Percentiles rank a stretch among this genome's conserved stretches.
Conservation (phyloP, 1,140 invertebrate genomes). For the Drosophila pseudoobscura region DNA sequence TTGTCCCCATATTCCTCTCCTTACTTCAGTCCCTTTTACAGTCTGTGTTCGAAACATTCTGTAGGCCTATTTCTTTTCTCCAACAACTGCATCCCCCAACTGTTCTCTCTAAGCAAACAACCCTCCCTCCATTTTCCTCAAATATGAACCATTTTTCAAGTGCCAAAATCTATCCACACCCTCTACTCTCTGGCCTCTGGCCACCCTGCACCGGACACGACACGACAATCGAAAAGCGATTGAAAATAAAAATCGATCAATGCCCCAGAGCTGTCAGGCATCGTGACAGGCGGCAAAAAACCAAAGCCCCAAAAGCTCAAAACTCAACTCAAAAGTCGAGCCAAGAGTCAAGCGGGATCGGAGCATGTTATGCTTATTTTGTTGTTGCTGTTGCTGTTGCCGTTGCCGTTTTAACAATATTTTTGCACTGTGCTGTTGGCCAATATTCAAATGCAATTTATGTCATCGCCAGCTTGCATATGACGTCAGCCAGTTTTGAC, state of each 20-base stretch:
- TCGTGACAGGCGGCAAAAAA: constrained; percentile 63
- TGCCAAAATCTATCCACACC: background rate
- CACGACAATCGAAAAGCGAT: background rate
- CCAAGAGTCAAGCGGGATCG: constrained; percentile 7
- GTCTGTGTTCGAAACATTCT: too few species aligned
- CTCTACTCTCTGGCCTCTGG: too few species aligned
- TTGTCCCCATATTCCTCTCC: too few species aligned
- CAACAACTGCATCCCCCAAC: too few species aligned
- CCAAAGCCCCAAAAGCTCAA: constrained; percentile 25
- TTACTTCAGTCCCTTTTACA: too few species aligned
- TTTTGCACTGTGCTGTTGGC: constrained; percentile 52
- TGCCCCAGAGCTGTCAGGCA: constrained; percentile 40
- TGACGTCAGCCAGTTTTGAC: constrained; percentile 68
- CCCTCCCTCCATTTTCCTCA: background rate
- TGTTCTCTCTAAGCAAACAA: too few species aligned
- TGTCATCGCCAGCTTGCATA: constrained; percentile 69
- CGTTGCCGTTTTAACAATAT: constrained; percentile 35
- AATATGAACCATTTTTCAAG: constrained; percentile 11
- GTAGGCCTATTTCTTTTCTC: too few species aligned
- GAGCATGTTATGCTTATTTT: constrained; percentile 47
- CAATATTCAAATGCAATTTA: constrained; percentile 81
- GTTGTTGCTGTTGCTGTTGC: constrained; percentile 19
- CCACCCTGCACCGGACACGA: background rate
- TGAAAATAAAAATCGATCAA: constrained; percentile 51
- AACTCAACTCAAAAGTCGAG: constrained; percentile 6